Evolutionary conservation across 2,797 vertebrate species (phyloP).

Genomic region (Graptemys geographica): DNA sequence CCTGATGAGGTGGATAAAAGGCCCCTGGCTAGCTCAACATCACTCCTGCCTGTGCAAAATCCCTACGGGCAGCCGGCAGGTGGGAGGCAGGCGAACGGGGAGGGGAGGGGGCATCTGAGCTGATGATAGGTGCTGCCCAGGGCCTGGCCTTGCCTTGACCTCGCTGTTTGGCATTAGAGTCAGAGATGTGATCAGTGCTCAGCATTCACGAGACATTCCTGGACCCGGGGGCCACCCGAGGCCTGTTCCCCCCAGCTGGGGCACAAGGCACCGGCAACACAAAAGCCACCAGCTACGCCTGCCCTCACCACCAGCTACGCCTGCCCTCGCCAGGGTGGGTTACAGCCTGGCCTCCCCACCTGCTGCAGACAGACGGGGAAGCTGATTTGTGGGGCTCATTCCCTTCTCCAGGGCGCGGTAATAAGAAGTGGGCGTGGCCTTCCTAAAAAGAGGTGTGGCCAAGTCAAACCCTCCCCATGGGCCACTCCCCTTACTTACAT

Average conservation of each 20-base stretch:
- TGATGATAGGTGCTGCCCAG: background rate
- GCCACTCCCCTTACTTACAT: background rate
- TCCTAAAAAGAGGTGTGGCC: background rate
- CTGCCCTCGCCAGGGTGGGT: background rate
- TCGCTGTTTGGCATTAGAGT: background rate
- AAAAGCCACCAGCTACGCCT: background rate
- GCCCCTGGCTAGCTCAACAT: background rate
- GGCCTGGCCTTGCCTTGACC: background rate
- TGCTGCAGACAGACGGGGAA: background rate
- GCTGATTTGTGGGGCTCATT: background rate
- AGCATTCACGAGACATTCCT: background rate
- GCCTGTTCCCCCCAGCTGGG: background rate
- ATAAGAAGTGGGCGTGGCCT: background rate
- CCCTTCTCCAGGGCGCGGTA: rapidly evolving
- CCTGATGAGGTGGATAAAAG: background rate
- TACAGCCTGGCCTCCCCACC: background rate
- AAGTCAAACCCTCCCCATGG: background rate
- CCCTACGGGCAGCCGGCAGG: background rate
- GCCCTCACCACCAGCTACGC: background rate
- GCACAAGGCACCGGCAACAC: too few species aligned
- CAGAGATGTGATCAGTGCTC: background rate
- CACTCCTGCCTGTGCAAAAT: background rate
- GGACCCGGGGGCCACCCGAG: background rate
- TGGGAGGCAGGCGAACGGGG: background rate
- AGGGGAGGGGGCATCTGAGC: background rate